A percentile compares a stretch with the other conserved stretches of the same genome.
Conservation (phyloP, 2,888 invertebrate species). For the Crematogaster levior region DNA sequence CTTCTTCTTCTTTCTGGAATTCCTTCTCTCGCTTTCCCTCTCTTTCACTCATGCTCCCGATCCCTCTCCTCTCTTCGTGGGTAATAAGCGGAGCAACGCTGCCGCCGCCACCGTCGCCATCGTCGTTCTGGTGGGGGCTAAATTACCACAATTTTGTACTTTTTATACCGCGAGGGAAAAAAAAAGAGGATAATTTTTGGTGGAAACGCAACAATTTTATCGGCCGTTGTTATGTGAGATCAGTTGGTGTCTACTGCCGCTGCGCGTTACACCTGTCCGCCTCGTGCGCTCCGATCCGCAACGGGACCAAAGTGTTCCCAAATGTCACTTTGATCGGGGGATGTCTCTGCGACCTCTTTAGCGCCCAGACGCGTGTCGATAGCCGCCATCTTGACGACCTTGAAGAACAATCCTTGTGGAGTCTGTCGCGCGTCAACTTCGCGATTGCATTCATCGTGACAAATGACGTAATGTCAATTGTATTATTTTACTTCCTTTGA, state of each 20-base stretch:
- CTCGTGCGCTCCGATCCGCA: conserved; percentile 66
- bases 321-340: conserved; percentile 45
- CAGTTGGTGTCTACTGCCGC: conserved; percentile 84
- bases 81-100: conserved; percentile 69
- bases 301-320: conserved; percentile 27
- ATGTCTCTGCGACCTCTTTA: conserved; percentile 10
- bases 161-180: conserved; percentile 82
- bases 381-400: conserved; percentile 76
- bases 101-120: conserved; percentile 45
- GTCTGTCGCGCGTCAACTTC: background rate
- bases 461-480: conserved; percentile 24
- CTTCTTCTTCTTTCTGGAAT: conserved; percentile 54
- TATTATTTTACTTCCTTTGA: background rate
- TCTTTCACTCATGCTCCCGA: conserved; percentile 52
- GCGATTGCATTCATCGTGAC: background rate
- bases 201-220: conserved; percentile 85
- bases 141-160: conserved; percentile 85
- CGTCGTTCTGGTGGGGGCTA: conserved; percentile 79
- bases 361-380: background rate
- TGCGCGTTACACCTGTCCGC: conserved; percentile 84
- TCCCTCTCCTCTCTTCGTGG: conserved; percentile 68
- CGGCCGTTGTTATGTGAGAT: conserved; percentile 85
- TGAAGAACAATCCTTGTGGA: conserved; percentile 35
- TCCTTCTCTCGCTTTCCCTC: conserved; percentile 44
- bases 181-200: conserved; percentile 85